These are phyloP conservation scores for Cheilosia vulpina DNA, from an alignment of 2,888 invertebrate species.

Conservation along the genomic window DNA sequence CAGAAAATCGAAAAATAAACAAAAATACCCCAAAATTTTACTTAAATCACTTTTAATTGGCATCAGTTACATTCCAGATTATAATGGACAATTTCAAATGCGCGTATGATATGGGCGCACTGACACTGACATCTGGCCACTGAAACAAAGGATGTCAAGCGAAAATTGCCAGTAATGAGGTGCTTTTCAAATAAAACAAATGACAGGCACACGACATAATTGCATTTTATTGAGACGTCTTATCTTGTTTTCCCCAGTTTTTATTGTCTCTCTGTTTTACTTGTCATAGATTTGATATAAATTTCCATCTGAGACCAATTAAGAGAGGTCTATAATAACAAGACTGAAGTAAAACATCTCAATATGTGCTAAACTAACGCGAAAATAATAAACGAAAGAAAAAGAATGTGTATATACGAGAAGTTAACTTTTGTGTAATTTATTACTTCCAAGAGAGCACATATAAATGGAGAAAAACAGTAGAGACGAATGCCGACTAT, in stretches of 20 bases:
- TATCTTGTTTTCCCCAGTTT: not conserved
- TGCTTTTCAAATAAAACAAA: not conserved
- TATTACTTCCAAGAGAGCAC: not conserved
- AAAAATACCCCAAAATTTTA: too few species aligned
- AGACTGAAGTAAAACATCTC: slow-evolving; percentile 14
- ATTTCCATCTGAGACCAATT: not conserved
- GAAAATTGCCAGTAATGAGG: not conserved
- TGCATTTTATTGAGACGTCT: not conserved
- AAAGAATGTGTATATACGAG: not conserved
- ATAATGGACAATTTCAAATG: not conserved
- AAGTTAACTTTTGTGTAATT: not conserved
- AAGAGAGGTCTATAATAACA: slow-evolving; percentile 12
- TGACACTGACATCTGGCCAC: not conserved
- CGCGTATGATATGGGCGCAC: not conserved
- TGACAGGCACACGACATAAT: not conserved
- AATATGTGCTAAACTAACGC: slow-evolving; percentile 8
- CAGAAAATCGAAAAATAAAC: too few species aligned
- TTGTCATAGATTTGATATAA: not conserved
- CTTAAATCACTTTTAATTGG: too few species aligned
- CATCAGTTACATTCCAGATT: too few species aligned
- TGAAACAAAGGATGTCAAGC: not conserved
- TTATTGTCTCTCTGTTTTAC: not conserved
- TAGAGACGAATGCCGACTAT: not conserved
- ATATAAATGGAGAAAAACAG: not conserved
- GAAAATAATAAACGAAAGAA: not conserved